Conservation (phyloP, 2,113 vertebrate genomes). For the Zapornia atra region DNA sequence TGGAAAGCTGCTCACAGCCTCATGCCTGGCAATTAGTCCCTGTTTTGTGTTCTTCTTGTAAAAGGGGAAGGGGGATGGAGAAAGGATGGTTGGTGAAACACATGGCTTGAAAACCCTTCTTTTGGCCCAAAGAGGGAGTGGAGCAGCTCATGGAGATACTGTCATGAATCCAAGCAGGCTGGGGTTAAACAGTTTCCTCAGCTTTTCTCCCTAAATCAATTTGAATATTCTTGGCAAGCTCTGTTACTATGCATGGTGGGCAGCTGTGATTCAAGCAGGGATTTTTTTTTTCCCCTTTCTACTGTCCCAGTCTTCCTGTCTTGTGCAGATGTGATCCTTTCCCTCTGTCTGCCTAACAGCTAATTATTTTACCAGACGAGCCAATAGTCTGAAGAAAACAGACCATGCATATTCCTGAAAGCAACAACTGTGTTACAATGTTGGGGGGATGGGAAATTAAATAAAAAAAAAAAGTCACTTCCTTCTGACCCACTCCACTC, state of each 20-base stretch:
- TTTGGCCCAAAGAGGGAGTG: slow-evolving; percentile 8
- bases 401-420: slow-evolving; percentile 60
- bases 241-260: slow-evolving; percentile 58
- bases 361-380: slow-evolving; percentile 76
- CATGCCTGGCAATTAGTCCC: not conserved
- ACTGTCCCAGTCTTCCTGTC: slow-evolving; percentile 67
- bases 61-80: not conserved
- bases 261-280: slow-evolving; percentile 68
- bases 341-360: slow-evolving; percentile 66
- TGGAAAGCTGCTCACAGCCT: not conserved
- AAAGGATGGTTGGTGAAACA: not conserved
- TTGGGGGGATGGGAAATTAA: not conserved
- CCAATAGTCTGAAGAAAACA: slow-evolving; percentile 65
- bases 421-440: slow-evolving; percentile 40
- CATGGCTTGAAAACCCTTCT: not conserved
- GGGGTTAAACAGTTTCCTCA: slow-evolving; percentile 63
- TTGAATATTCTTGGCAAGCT: slow-evolving; percentile 67
- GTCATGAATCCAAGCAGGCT: slow-evolving; percentile 59
- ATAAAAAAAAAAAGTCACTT: not conserved
- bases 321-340: slow-evolving; percentile 70
- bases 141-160: slow-evolving; percentile 7
- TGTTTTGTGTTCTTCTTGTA: not conserved
- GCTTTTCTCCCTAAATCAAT: slow-evolving; percentile 71
- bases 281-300: not conserved
- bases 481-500: slow-evolving; percentile 16